These are phyloP conservation scores for Leptoteleia sp. DNA, from an alignment of 1,140 invertebrate species.

Conservation along the genomic window DNA sequence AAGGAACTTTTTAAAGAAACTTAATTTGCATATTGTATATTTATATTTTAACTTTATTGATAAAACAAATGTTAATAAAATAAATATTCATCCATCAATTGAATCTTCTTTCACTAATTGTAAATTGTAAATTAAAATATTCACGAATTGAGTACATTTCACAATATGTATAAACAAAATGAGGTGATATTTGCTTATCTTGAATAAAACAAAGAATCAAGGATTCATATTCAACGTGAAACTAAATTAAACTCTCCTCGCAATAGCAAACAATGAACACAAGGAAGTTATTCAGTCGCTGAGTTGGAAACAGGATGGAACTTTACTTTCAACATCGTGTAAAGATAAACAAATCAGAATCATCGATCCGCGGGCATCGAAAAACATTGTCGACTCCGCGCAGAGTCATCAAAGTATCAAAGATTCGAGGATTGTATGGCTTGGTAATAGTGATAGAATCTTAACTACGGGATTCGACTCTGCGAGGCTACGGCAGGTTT, in stretches of 20 bases:
- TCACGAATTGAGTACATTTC: too few species aligned
- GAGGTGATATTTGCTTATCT: too few species aligned
- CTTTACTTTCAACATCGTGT: conserved; percentile 86
- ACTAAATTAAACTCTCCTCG: conserved; percentile 21
- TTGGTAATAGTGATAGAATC: conserved; percentile 90
- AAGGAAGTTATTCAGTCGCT: conserved; percentile 91
- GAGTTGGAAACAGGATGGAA: conserved; percentile 92
- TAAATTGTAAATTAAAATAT: too few species aligned
- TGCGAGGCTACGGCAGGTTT: conserved; percentile 90
- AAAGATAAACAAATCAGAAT: conserved; percentile 93
- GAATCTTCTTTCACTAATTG: too few species aligned
- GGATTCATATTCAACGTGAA: conserved; percentile 11
- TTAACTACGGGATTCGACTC: conserved; percentile 91
- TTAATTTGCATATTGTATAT: too few species aligned
- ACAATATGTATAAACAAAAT: too few species aligned
- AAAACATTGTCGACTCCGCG: conserved; percentile 84
- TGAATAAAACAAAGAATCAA: too few species aligned
- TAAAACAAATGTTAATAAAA: too few species aligned
- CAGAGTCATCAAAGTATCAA: conserved; percentile 93
- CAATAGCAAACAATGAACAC: conserved; percentile 87
- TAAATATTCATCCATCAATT: too few species aligned
- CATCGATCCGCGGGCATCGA: conserved; percentile 87
- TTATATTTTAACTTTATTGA: too few species aligned
- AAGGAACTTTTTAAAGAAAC: too few species aligned
- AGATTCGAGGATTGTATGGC: conserved; percentile 94